Base-by-base conservation (phyloP, 2,113 vertebrate species). In the Myotis lucifugus region DNA sequence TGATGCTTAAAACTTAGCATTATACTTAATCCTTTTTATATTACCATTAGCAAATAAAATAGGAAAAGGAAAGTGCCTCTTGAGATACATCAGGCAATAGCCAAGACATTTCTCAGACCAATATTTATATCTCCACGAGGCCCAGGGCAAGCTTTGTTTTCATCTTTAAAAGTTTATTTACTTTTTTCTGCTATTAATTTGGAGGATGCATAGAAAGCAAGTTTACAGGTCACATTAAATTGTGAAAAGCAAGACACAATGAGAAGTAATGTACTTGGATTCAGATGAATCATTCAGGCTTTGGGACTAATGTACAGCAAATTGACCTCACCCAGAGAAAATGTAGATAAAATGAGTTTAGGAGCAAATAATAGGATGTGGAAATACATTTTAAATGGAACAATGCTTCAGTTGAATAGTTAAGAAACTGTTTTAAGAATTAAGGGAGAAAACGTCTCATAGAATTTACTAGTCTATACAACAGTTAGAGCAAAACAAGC, bases 321-420 rank as follows among this genome's bases (percentile, higher is more conserved):
- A 97, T 54, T 85, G 70, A 95, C 37, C 70, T 95, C 67, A 87
- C 27, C 21, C 72, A 81, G 42, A 96, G 76, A 95, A 95, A 92
- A 93, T 67, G 66, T 81, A 95, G 70, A 90, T 88, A 92, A 93
- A 95, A 85, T 77, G 85, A 93, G 37, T 79, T 93, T 95, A 92
- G 64, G 17, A 87, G 46, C 70, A 95, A 93, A 95, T 90, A 95
- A 95, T 81, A 69, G 7, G 81, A 92, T 32, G 37, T 88, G 13
- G 46, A 95, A 95, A 95, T 91, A 92, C 2, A 50, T 76, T 93
- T 95, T 79, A 90, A 93, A 91, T 79, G 74, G 56, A 84, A 89
- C 18, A 91, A 52, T 76, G 46, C 50, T 81, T 89, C 42, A 74
- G 27, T 61, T 95, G 76, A 96, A 84, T 91, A 85, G 69, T 42